These are phyloP conservation scores for Steatocranus sp. DNA, from an alignment of 2,797 vertebrate species.

Conservation along the genomic window DNA sequence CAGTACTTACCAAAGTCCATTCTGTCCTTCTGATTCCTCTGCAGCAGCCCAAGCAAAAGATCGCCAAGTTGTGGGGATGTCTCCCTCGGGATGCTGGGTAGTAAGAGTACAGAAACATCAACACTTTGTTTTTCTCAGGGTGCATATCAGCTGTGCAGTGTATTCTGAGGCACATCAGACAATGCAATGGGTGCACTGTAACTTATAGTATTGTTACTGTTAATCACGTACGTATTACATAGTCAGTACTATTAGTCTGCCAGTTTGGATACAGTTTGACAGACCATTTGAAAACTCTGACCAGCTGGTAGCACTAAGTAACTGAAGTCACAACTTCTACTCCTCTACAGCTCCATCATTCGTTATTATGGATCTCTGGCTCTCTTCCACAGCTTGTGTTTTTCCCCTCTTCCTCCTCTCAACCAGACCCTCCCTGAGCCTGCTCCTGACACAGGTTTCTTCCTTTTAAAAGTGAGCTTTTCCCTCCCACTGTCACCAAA, in stretches of 20 bases:
- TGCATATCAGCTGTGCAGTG: background rate
- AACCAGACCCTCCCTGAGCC: background rate
- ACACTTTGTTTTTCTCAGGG: background rate
- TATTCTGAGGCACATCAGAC: background rate
- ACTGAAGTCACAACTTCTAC: background rate
- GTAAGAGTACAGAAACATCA: background rate
- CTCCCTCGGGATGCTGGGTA: conserved; percentile 89
- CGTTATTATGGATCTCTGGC: background rate
- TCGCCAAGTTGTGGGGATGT: conserved; percentile 86
- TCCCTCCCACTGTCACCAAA: background rate
- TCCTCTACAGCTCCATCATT: background rate
- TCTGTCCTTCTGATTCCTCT: conserved; percentile 95
- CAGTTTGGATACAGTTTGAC: background rate
- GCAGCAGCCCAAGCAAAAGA: conserved; percentile 88
- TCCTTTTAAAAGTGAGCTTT: background rate
- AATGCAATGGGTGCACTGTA: background rate
- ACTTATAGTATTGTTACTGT: rapidly evolving
- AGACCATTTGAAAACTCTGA: background rate
- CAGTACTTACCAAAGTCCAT: conserved; percentile 92
- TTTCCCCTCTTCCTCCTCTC: background rate
- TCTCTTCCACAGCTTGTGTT: background rate
- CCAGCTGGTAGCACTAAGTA: background rate
- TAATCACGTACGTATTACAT: background rate
- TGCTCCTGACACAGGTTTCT: background rate
- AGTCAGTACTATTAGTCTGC: rapidly evolving